Evolutionary conservation across 2,888 invertebrate species (phyloP).

Genomic region (Leptopilina syphax): DNA sequence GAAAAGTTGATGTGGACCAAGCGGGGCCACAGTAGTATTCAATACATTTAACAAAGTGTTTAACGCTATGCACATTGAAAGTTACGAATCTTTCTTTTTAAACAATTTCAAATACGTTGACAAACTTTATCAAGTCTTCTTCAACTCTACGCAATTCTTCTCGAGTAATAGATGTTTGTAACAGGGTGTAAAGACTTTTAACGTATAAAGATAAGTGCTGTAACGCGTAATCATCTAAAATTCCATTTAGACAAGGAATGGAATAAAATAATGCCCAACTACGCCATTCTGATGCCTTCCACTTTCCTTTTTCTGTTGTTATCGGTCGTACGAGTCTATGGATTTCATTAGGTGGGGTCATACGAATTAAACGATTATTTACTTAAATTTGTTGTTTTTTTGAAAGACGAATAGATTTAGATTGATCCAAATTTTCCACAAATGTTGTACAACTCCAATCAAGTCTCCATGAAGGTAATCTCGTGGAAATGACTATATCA

Average conservation of each 20-base stretch:
- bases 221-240: constrained; percentile 5
- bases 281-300: constrained; percentile 25
- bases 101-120: constrained; percentile 4
- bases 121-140: neutral
- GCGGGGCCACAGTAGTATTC: neutral
- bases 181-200: neutral
- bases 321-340: neutral
- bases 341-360: no score
- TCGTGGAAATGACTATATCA: constrained; percentile 9
- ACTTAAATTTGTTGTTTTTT: neutral
- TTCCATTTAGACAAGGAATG: constrained; percentile 32
- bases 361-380: constrained; percentile 35
- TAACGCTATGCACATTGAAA: constrained; percentile 37
- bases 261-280: constrained; percentile 28
- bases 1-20: constrained; percentile 4
- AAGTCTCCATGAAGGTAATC: constrained; percentile 8
- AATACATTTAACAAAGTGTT: constrained; percentile 5
- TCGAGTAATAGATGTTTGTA: neutral
- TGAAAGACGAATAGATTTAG: neutral
- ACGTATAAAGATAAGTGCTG: constrained; percentile 20
- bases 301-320: neutral
- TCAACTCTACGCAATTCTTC: no score
- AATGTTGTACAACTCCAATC: neutral
- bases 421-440: neutral
- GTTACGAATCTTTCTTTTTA: constrained; percentile 35